Base-by-base conservation (phyloP, 2,888 invertebrate genomes). In the Calliopum simillimum region DNA sequence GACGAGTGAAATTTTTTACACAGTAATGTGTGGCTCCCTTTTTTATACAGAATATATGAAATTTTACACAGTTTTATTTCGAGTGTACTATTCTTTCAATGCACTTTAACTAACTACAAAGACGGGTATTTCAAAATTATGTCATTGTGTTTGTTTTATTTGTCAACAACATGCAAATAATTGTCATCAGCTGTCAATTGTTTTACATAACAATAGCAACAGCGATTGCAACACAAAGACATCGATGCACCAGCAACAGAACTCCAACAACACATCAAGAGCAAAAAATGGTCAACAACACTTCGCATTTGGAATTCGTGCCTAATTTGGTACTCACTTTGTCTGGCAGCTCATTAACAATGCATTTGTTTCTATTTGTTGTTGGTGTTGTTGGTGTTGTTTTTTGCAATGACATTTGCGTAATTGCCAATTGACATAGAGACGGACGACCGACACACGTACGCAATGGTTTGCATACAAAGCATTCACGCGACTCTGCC, bases 301-400 rank as follows among this genome's bases (percentile, higher is more conserved):
- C 19, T 8, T 21, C 51, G 16, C 51, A 51, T 51, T 14, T 51
- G 51, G 4, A 51, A 51, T 51, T 51, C 11, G 51, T 21, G 51
- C 51, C 19, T 21, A 51, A 51, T 51, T 51, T 19, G 21, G 51
- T 19, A n/a, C 49, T n/a, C 51, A 51, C n/a, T 16, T 19, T 21
- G 51, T 51, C 51, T 14, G 51, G 16, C 51, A 51, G 21, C 51
- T 51, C 51, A 51, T 51, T 51, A 51, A 51, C 51, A 21, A 51
- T 51, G 51, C 51, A 51, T n/a, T 51, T 21, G 51, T 33, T 8
- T 33, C 33, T 33, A 6, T 33, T 4, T 33, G 33, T 33, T 33
- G 33, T 8, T 33, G 33, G 3, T 4, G 25, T 2, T 49, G 49
- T 16, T n/a, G 51, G 11, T 51, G 11, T 21, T 11, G n/a, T 21